A percentile compares a stretch with the other conserved stretches of the same genome.
phyloP scores from a whole-genome alignment of 2,888 invertebrate genomes.

The Pecten maximus region DNA sequence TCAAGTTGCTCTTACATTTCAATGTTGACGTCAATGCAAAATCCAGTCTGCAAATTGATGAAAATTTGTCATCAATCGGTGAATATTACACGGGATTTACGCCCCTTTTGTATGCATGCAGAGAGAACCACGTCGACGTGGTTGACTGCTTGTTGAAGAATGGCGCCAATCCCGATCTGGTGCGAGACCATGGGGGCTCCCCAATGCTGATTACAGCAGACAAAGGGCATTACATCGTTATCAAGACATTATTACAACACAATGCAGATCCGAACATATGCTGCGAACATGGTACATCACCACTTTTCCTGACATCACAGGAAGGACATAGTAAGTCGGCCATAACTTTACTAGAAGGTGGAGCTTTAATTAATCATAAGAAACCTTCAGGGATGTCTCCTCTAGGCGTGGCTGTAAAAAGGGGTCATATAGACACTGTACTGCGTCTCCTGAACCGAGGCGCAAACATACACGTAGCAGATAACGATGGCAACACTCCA shows the following conservation, averaged over 20 bases:
- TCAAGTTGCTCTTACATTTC: not conserved
- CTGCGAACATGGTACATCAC: slow-evolving; percentile 49
- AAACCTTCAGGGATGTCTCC: slow-evolving; percentile 32
- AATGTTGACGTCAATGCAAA: slow-evolving; percentile 36
- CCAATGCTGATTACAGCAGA: slow-evolving; percentile 47
- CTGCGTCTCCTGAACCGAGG: slow-evolving; percentile 28
- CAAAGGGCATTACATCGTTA: slow-evolving; percentile 37
- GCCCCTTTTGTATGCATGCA: slow-evolving; percentile 40
- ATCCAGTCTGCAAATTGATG: slow-evolving; percentile 1
- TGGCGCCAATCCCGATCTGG: slow-evolving; percentile 41
- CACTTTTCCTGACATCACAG: slow-evolving; percentile 42
- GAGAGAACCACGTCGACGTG: slow-evolving; percentile 43
- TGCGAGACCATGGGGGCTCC: slow-evolving; percentile 43
- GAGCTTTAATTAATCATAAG: not conserved
- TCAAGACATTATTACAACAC: slow-evolving; percentile 32
- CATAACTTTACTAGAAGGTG: not conserved
- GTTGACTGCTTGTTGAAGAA: slow-evolving; percentile 36
- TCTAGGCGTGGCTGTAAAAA: not conserved
- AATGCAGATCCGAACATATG: slow-evolving; percentile 40
- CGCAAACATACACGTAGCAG: not conserved
- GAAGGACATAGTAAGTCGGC: slow-evolving; percentile 35
- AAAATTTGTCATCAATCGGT: not conserved
- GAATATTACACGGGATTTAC: slow-evolving; percentile 42
- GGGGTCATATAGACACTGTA: slow-evolving; percentile 19
- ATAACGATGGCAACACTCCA: slow-evolving; percentile 33